These are phyloP conservation scores for Saimiri boliviensis DNA, from an alignment of 2,113 vertebrate species.

Conservation along the genomic window DNA sequence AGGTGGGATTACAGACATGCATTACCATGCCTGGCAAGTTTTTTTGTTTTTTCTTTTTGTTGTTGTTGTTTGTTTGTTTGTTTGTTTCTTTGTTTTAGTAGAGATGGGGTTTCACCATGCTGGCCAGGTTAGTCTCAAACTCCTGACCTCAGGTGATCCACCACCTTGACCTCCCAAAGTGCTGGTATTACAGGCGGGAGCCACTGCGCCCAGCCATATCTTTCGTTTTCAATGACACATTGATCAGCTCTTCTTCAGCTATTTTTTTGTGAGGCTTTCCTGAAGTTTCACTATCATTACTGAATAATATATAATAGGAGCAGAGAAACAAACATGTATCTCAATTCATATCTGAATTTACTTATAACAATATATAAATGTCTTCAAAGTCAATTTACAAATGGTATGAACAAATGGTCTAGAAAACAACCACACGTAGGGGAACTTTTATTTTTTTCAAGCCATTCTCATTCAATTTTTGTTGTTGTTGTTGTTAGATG, in stretches of 20 bases:
- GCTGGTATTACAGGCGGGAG: too few relatives aligned
- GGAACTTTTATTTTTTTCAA: neutral
- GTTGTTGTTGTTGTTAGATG: neutral
- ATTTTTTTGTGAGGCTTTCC: neutral
- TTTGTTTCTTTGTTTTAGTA: too few relatives aligned
- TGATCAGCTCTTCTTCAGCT: neutral
- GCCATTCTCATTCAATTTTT: neutral
- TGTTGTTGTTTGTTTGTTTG: too few relatives aligned
- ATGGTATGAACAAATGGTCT: neutral
- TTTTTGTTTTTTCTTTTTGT: too few relatives aligned
- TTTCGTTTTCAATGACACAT: neutral
- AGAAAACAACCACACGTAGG: neutral
- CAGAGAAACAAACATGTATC: neutral
- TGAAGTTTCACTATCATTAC: neutral
- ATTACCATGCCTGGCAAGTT: too few relatives aligned
- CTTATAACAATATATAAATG: neutral
- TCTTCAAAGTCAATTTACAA: neutral
- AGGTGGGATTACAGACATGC: too few relatives aligned
- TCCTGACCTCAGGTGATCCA: too few relatives aligned
- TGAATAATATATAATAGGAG: neutral
- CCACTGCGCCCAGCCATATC: too few relatives aligned
- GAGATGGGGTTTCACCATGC: too few relatives aligned
- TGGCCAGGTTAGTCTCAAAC: too few relatives aligned
- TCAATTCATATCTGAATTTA: neutral
- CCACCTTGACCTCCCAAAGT: too few relatives aligned